phyloP scores from a whole-genome alignment of 2,888 invertebrate species.

The Conistra vaccinii region DNA sequence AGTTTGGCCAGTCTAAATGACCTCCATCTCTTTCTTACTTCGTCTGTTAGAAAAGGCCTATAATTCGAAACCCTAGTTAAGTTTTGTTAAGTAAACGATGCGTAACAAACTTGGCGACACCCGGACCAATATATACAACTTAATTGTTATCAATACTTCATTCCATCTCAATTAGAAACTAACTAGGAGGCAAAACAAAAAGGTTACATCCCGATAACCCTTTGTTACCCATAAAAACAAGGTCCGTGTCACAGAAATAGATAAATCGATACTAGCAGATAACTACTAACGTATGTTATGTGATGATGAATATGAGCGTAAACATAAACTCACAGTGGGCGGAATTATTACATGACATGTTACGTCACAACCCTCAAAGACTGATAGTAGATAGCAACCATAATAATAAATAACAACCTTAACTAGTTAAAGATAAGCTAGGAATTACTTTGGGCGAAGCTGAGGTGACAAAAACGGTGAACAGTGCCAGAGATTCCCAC shows the following conservation, averaged over 20 bases:
- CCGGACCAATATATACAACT: background rate
- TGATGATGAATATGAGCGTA: conserved; percentile 54
- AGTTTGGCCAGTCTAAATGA: background rate
- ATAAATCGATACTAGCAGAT: conserved; percentile 41
- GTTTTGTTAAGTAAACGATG: background rate
- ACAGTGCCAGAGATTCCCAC: conserved; percentile 66
- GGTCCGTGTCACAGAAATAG: conserved; percentile 39
- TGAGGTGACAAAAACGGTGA: conserved; percentile 45
- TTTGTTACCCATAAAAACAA: conserved; percentile 10
- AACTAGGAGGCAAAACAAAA: conserved; percentile 30
- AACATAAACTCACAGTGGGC: conserved; percentile 70
- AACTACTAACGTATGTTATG: conserved; percentile 42
- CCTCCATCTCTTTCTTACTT: background rate
- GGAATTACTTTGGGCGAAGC: background rate
- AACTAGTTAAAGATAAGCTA: conserved; percentile 13
- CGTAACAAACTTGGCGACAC: too few relatives aligned
- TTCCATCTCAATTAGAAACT: conserved; percentile 12
- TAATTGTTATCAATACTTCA: conserved; percentile 1
- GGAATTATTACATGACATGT: conserved; percentile 55
- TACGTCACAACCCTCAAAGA: conserved; percentile 58
- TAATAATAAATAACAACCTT: conserved; percentile 30
- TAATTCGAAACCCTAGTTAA: background rate
- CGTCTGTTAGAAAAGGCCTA: background rate
- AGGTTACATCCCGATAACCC: conserved; percentile 47
- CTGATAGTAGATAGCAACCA: conserved; percentile 42